These are phyloP conservation scores for Strongylocentrotus purpuratus DNA, from an alignment of 35 echinoderm and acorn worm genomes.

Conservation along the genomic window DNA sequence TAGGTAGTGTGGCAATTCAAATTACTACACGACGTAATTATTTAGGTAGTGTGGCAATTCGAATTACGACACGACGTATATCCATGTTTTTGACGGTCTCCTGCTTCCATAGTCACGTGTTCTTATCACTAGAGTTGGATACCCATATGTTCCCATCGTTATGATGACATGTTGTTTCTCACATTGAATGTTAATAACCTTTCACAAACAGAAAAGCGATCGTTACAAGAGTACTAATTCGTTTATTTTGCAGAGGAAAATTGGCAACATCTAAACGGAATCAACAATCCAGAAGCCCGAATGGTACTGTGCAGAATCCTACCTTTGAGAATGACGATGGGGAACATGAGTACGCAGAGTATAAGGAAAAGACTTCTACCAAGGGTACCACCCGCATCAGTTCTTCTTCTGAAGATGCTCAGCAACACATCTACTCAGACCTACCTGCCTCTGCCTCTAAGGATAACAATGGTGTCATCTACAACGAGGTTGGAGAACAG, in stretches of 20 bases:
- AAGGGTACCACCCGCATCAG: not conserved
- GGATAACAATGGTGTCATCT: not conserved
- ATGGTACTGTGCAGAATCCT: not conserved
- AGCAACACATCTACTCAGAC: not conserved
- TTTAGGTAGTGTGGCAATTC: too few species aligned
- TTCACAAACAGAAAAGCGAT: too few species aligned
- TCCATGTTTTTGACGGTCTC: too few species aligned
- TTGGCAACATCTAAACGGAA: not conserved
- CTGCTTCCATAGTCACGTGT: too few species aligned
- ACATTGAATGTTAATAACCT: too few species aligned
- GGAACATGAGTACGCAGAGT: not conserved
- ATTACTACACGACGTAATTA: too few species aligned
- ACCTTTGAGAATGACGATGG: not conserved
- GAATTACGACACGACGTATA: too few species aligned
- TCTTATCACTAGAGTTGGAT: too few species aligned
- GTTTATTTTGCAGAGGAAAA: not conserved
- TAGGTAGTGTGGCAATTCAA: too few species aligned
- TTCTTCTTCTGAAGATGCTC: not conserved
- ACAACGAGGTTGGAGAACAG: slow-evolving; percentile 18
- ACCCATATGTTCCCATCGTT: too few species aligned
- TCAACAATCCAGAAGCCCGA: not conserved
- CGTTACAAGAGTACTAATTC: too few species aligned
- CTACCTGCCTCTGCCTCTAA: not conserved
- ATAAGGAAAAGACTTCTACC: not conserved
- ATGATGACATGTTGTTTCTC: too few species aligned